These are phyloP conservation scores for Pangasius krempfi DNA, from an alignment of 2,797 vertebrate species.

Conservation along the genomic window DNA sequence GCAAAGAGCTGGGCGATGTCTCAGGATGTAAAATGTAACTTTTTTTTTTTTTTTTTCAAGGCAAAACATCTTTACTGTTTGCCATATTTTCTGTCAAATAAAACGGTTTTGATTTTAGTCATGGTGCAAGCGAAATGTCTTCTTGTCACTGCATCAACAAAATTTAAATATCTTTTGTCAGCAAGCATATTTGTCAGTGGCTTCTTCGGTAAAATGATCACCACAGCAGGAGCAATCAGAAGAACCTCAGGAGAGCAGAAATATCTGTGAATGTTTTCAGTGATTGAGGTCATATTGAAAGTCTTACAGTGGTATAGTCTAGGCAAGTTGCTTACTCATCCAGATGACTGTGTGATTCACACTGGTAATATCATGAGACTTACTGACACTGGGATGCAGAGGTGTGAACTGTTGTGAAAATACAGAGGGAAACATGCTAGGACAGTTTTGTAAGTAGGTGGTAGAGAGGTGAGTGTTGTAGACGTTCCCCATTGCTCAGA, in stretches of 20 bases:
- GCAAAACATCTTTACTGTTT: not conserved
- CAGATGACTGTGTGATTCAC: slow-evolving; percentile 13
- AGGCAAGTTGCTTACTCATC: not conserved
- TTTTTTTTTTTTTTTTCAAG: not conserved
- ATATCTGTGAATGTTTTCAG: not conserved
- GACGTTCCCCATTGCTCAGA: not conserved
- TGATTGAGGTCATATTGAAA: not conserved
- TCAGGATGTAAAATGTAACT: not conserved
- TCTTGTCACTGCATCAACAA: not conserved
- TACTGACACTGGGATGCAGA: slow-evolving; percentile 3
- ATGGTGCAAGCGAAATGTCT: not conserved
- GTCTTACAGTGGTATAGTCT: not conserved
- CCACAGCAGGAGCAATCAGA: not conserved
- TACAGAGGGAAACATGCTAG: not conserved
- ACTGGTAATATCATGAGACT: slow-evolving; percentile 10
- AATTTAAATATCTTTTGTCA: not conserved
- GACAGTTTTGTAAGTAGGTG: not conserved
- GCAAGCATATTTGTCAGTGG: not conserved
- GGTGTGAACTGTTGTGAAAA: slow-evolving; percentile 12
- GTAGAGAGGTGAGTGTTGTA: not conserved
- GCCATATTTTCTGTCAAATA: not conserved
- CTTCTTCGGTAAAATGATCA: not conserved
- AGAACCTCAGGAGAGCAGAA: not conserved
- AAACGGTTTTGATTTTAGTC: not conserved
- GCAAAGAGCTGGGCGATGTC: not conserved